A percentile compares a stretch with the other conserved stretches of the same genome.
Evolutionary conservation across 1,140 invertebrate genomes (phyloP).

Genomic region (Drosophila burlai): DNA sequence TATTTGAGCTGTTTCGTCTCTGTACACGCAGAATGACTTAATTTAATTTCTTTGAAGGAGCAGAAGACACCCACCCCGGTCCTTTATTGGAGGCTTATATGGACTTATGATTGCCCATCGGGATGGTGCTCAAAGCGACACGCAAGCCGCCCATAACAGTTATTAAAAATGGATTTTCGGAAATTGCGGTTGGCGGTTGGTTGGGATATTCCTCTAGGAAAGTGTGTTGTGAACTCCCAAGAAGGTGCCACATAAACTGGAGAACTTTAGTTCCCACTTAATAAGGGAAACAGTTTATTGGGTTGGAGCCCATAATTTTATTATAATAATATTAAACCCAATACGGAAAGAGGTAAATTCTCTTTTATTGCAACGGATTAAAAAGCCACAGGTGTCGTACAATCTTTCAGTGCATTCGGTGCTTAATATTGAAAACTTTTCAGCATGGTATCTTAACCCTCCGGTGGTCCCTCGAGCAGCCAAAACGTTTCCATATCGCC

Average conservation of each 20-base stretch:
- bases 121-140: constrained; percentile 45
- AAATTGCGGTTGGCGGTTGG: constrained; percentile 26
- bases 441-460: constrained; percentile 7
- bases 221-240: neutral
- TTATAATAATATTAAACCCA: neutral
- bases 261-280: neutral
- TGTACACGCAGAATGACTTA: constrained; percentile 54
- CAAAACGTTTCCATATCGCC: constrained; percentile 95
- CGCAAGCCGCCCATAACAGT: constrained; percentile 66
- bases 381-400: constrained; percentile 26
- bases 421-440: constrained; percentile 25
- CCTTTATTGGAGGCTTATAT: constrained; percentile 15
- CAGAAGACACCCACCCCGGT: neutral
- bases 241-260: constrained; percentile 12
- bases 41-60: constrained; percentile 58
- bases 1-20: constrained; percentile 21
- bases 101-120: constrained; percentile 18
- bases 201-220: neutral
- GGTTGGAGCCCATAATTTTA: neutral
- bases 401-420: constrained; percentile 40
- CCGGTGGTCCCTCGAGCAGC: constrained; percentile 87
- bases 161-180: constrained; percentile 58
- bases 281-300: neutral
- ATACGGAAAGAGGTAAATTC: neutral
- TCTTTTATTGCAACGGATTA: constrained; percentile 45